phyloP scores from a whole-genome alignment of 2,113 vertebrate species.

The Carassius carassius region DNA sequence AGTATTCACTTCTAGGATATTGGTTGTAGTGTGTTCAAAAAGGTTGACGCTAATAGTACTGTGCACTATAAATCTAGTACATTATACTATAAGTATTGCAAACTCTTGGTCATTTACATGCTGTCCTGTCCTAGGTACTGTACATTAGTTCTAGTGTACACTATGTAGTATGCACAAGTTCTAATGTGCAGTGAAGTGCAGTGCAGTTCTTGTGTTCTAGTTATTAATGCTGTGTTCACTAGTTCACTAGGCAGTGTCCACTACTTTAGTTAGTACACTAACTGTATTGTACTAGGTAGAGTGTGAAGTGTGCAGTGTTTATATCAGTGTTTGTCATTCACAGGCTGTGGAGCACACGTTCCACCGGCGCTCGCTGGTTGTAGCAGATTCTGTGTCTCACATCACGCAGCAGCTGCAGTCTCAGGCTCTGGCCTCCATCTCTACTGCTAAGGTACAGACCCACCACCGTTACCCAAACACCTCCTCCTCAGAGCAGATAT shows the following conservation, averaged over 20 bases:
- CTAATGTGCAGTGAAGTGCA: not conserved
- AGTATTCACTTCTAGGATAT: not conserved
- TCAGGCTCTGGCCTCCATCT: constrained; percentile 89
- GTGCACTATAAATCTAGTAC: not conserved
- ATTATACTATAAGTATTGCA: not conserved
- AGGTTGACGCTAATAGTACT: not conserved
- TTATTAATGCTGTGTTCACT: not conserved
- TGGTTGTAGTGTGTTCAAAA: not conserved
- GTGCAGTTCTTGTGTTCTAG: not conserved
- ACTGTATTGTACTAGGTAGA: not conserved
- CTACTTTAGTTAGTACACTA: not conserved
- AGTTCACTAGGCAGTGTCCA: not conserved
- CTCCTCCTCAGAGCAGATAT: not conserved
- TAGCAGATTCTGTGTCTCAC: constrained; percentile 94
- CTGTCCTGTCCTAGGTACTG: not conserved
- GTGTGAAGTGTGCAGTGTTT: not conserved
- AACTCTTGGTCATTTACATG: not conserved
- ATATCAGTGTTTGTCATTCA: constrained; percentile 39
- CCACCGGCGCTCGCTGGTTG: constrained; percentile 90
- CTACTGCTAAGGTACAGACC: constrained; percentile 85
- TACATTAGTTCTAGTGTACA: not conserved
- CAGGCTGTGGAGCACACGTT: constrained; percentile 95
- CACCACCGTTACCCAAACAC: not conserved
- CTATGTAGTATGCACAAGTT: not conserved
- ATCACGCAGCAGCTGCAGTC: constrained; percentile 93